A percentile compares a stretch with the other conserved stretches of the same genome.
These are phyloP conservation scores for Loris lydekkerianus DNA, from an alignment of 2,797 vertebrate species.

Conservation along the genomic window DNA sequence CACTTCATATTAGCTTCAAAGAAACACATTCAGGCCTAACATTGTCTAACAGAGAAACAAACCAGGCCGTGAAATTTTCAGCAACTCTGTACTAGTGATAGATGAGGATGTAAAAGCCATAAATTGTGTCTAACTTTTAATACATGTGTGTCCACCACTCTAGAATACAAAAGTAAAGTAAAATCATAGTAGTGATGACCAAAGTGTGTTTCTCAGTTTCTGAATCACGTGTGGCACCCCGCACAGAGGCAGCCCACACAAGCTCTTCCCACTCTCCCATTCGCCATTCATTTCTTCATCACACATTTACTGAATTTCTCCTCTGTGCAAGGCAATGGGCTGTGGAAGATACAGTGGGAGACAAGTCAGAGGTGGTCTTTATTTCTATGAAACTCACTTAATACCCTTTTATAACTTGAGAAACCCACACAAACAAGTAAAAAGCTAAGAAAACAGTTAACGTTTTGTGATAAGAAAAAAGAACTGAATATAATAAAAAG, in stretches of 20 bases:
- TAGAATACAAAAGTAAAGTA: neutral
- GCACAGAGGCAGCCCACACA: neutral
- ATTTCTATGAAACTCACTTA: neutral
- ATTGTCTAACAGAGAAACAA: neutral
- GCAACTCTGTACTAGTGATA: neutral
- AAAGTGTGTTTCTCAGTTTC: neutral
- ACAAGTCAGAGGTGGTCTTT: neutral
- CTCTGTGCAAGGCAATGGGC: neutral
- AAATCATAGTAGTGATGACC: neutral
- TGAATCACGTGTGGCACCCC: neutral
- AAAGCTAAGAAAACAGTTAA: neutral
- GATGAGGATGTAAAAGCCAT: neutral
- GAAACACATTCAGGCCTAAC: neutral
- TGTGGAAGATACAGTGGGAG: neutral
- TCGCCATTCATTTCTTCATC: neutral
- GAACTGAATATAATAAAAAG: neutral
- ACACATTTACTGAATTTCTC: neutral
- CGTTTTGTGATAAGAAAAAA: neutral
- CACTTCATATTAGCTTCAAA: neutral
- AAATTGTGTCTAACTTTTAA: neutral
- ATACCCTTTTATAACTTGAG: neutral
- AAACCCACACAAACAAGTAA: neutral
- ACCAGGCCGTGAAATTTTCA: neutral
- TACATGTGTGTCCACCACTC: neutral
- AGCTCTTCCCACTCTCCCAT: neutral